phyloP scores from a whole-genome alignment of 1,140 invertebrate species.

The Trialeurodes vaporariorum region DNA sequence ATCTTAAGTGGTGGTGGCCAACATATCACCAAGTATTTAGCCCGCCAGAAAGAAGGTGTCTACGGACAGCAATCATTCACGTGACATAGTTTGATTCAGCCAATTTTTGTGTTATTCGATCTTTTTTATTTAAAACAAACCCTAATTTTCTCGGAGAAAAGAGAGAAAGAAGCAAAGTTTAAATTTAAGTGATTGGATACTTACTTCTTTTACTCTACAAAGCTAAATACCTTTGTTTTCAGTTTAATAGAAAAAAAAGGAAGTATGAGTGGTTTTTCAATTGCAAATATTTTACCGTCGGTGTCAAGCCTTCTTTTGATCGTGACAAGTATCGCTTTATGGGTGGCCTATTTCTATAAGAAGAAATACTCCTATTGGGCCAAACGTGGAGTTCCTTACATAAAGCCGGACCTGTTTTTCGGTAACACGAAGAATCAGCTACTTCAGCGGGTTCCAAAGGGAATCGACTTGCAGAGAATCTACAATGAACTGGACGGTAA shows the following conservation, averaged over 20 bases:
- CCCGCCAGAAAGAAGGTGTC: too few relatives aligned
- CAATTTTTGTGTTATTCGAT: too few relatives aligned
- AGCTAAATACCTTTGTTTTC: not conserved
- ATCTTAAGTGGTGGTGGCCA: too few relatives aligned
- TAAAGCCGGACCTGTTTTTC: conserved; percentile 20
- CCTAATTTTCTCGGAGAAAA: too few relatives aligned
- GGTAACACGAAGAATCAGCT: conserved; percentile 15
- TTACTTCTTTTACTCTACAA: not conserved
- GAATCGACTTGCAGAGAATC: conserved; percentile 6
- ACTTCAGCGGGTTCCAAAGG: conserved; percentile 4
- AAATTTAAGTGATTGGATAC: too few relatives aligned
- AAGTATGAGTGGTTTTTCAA: too few relatives aligned
- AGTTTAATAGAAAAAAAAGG: too few relatives aligned
- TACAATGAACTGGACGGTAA: conserved; percentile 17
- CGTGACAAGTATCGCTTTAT: not conserved
- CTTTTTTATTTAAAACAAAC: too few relatives aligned
- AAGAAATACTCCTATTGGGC: not conserved
- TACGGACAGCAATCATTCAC: too few relatives aligned
- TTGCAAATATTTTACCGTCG: not conserved
- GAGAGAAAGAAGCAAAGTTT: too few relatives aligned
- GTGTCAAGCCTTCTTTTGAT: not conserved
- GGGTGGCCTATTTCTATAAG: not conserved
- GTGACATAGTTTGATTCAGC: too few relatives aligned
- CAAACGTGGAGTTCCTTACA: conserved; percentile 16
- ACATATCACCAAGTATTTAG: too few relatives aligned